Evolutionary conservation across 2,888 invertebrate genomes (phyloP).

Genomic region (Trachelus stipa): DNA sequence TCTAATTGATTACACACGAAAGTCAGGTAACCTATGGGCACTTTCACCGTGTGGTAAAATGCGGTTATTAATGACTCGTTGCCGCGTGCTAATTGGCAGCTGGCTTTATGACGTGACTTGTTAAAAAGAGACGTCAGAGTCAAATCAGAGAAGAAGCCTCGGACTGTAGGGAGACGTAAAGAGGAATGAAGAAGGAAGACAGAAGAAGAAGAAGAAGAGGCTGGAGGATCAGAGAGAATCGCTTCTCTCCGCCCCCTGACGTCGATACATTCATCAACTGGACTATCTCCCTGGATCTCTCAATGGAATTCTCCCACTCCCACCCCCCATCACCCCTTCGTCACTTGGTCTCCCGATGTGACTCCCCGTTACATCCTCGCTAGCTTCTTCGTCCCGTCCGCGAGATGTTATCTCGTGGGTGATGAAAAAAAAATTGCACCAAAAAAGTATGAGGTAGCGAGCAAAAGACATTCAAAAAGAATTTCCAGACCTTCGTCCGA

Average conservation of each 20-base stretch:
- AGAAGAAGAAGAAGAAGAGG: conserved; percentile 54
- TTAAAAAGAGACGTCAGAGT: conserved; percentile 28
- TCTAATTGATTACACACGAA: background rate
- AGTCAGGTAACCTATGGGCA: background rate
- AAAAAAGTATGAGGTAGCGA: too few relatives aligned
- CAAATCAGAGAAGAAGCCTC: too few relatives aligned
- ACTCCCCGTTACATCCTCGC: background rate
- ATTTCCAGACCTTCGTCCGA: too few relatives aligned
- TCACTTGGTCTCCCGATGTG: background rate
- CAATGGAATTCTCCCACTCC: background rate
- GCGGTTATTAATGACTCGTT: conserved; percentile 8
- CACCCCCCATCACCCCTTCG: background rate
- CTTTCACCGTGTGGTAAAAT: conserved; percentile 7
- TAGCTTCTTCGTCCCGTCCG: background rate
- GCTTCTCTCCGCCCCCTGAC: conserved; percentile 54
- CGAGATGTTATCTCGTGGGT: too few relatives aligned
- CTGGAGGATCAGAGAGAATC: conserved; percentile 53
- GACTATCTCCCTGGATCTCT: background rate
- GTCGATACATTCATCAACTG: conserved; percentile 1
- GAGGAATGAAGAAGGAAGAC: conserved; percentile 60
- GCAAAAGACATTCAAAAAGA: too few relatives aligned
- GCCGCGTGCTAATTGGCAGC: conserved; percentile 12
- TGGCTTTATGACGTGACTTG: conserved; percentile 63
- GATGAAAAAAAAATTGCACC: too few relatives aligned
- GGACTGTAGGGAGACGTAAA: conserved; percentile 58